These are phyloP conservation scores for Morpho deidamia DNA, from an alignment of 2,888 invertebrate species.

Conservation along the genomic window DNA sequence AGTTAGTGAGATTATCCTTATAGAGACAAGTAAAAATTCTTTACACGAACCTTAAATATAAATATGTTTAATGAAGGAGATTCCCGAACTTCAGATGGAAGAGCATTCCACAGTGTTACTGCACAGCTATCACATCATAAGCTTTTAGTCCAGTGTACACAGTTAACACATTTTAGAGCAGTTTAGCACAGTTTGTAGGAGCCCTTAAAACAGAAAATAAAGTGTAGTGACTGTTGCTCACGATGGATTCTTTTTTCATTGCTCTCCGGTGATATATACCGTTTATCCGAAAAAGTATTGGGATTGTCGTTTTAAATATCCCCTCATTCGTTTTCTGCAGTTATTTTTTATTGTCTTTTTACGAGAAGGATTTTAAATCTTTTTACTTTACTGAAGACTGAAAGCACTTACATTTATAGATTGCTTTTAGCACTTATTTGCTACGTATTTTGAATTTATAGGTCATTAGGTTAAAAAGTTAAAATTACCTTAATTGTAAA, in stretches of 20 bases:
- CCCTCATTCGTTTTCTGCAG: constrained; percentile 24
- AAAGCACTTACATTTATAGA: background rate
- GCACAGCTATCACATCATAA: too few relatives aligned
- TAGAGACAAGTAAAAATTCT: too few relatives aligned
- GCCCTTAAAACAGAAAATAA: constrained; percentile 47
- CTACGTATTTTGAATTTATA: too few relatives aligned
- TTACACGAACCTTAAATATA: too few relatives aligned
- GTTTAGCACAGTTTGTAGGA: constrained; percentile 9
- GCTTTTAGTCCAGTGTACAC: background rate
- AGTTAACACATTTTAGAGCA: too few relatives aligned
- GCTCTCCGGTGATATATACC: constrained; percentile 46
- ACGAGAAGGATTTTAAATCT: constrained; percentile 11
- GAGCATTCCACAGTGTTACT: too few relatives aligned
- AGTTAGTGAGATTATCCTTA: too few relatives aligned
- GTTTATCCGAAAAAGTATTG: constrained; percentile 34
- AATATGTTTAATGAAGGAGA: too few relatives aligned
- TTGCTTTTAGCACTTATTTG: background rate
- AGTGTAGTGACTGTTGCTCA: constrained; percentile 39
- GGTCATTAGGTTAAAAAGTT: too few relatives aligned
- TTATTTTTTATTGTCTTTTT: constrained; percentile 21
- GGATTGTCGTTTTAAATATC: constrained; percentile 25
- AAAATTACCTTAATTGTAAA: too few relatives aligned
- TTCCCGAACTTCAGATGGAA: too few relatives aligned
- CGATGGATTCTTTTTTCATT: constrained; percentile 55
- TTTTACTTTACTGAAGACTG: constrained; percentile 7